These are phyloP conservation scores for Bradypodion pumilum DNA, from an alignment of 2,797 vertebrate genomes.

Conservation along the genomic window DNA sequence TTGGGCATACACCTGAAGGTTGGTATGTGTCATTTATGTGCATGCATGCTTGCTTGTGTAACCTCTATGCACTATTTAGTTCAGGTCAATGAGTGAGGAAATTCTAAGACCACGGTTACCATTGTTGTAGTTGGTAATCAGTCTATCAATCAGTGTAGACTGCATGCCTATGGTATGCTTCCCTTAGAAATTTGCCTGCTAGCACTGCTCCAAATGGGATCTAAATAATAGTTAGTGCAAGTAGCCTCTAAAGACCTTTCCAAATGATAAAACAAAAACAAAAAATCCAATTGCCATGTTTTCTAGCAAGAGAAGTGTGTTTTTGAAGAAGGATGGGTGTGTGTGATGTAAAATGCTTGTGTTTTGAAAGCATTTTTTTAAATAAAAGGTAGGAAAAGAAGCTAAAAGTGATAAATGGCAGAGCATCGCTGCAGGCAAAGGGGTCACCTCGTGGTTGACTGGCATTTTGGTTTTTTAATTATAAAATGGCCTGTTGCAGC, in stretches of 20 bases:
- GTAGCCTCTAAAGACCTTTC: not conserved
- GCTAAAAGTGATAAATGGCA: not conserved
- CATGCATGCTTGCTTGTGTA: too few relatives aligned
- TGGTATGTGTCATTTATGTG: not conserved
- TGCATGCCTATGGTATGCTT: not conserved
- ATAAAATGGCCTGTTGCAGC: not conserved
- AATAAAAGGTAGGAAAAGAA: not conserved
- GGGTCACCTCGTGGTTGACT: not conserved
- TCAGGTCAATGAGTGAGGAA: too few relatives aligned
- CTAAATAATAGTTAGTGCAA: not conserved
- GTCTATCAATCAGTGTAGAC: slow-evolving; percentile 32
- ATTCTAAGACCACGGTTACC: too few relatives aligned
- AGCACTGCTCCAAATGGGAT: not conserved
- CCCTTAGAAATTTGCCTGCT: not conserved
- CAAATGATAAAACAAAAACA: not conserved
- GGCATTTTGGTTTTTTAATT: not conserved
- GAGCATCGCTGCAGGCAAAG: not conserved
- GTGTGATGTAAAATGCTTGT: not conserved
- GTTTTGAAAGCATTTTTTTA: not conserved
- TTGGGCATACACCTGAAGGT: not conserved
- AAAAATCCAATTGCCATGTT: not conserved
- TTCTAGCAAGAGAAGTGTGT: too few relatives aligned
- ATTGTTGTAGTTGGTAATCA: too few relatives aligned
- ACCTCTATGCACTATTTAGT: too few relatives aligned
- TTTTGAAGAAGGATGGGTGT: too few relatives aligned